Evolutionary conservation across 1,140 invertebrate species (phyloP), one percentile per base, ranked within the genome.

Genomic region (Drosophila bocki): DNA sequence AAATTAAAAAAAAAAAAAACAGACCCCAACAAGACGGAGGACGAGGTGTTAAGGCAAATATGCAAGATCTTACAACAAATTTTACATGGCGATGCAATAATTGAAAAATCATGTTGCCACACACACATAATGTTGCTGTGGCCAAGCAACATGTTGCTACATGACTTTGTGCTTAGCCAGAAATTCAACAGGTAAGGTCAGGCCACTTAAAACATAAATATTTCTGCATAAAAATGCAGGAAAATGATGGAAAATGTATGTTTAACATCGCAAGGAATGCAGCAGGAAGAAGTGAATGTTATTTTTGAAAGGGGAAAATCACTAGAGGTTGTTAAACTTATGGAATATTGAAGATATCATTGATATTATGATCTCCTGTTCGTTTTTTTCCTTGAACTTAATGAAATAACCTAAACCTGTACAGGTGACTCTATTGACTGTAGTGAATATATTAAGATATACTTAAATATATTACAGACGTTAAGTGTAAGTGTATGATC

Each of bases 71-170:
- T 78, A 79, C 75, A 74, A 78, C 74, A 85, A 81, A 81, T 85
- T 85, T 81, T 71, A 85, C 82, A 85, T 71, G 82, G 68, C 41
- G 69, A 64, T 60, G 78, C 82, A 64, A 85, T 85, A 85, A 85
- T 85, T 85, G 82, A 85, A 85, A 85, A 85, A 75, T 77, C 82
- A 81, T 85, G 82, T 84, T 84, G 81, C 81, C 45, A 70, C 79
- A 81, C 79, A 81, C 78, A 81, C 37, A 45, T 65, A 59, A 80
- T 74, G 77, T 62, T 80, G 78, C 78, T 26, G 47, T 59, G 32
- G 9, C 29, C 45, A 11, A 6, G 69, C 65, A 78, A 78, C 72
- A 81, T 76, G 79, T 69, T 78, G 78, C 75, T 64, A 84, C 82
- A 85, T 50, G 82, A 81, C 32, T 84, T 78, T 85, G 68, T 80